phyloP scores from a whole-genome alignment of 2,113 vertebrate species.

The Monopterus albus region DNA sequence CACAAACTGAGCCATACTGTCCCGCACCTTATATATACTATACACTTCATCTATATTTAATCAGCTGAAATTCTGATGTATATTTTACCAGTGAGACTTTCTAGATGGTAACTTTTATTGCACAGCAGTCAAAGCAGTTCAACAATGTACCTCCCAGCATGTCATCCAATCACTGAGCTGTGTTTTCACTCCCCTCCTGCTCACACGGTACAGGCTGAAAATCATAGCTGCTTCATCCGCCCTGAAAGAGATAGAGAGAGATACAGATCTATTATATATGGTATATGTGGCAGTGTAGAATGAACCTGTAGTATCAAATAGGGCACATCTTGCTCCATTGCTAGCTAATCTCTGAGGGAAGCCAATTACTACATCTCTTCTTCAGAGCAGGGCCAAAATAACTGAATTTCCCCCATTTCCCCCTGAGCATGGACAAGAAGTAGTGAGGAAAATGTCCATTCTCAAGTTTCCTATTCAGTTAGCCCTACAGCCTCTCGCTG shows the following conservation, averaged over 20 bases:
- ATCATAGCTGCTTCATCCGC: slow-evolving; percentile 55
- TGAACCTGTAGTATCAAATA: slow-evolving; percentile 58
- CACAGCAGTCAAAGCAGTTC: slow-evolving; percentile 69
- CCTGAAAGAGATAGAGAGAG: slow-evolving; percentile 31
- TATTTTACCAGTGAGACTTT: slow-evolving; percentile 62
- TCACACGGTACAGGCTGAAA: slow-evolving; percentile 49
- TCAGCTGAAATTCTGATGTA: slow-evolving; percentile 55
- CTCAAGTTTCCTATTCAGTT: slow-evolving; percentile 48
- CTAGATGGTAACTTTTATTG: slow-evolving; percentile 60
- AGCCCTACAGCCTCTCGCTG: slow-evolving; percentile 49
- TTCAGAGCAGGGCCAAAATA: slow-evolving; percentile 61
- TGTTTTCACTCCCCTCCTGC: slow-evolving; percentile 43
- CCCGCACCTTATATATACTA: slow-evolving; percentile 18
- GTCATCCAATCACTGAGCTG: slow-evolving; percentile 54
- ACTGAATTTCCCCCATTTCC: slow-evolving; percentile 52
- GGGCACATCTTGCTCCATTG: slow-evolving; percentile 56
- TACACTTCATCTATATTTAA: slow-evolving; percentile 73
- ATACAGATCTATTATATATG: slow-evolving; percentile 66
- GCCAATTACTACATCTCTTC: slow-evolving; percentile 71
- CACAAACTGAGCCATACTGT: slow-evolving; percentile 23
- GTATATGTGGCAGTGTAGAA: slow-evolving; percentile 52
- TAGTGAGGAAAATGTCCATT: slow-evolving; percentile 56
- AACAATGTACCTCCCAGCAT: slow-evolving; percentile 68
- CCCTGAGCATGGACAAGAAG: slow-evolving; percentile 29
- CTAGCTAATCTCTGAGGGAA: slow-evolving; percentile 59